Base-by-base conservation (phyloP, 2,888 invertebrate species). In the Drosophila anceps region DNA sequence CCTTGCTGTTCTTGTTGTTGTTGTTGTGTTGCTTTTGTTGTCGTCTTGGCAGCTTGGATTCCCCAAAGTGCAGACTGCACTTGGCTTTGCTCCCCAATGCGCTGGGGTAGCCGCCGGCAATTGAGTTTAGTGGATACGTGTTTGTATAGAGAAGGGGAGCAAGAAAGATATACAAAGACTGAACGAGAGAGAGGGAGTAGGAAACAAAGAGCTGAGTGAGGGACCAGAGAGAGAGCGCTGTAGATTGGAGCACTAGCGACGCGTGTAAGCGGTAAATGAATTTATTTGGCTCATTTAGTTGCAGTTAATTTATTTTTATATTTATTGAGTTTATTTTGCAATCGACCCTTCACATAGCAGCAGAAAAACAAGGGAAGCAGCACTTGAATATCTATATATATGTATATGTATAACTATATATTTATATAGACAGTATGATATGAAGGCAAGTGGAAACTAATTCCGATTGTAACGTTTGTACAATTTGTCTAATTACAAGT, bases 251-350 rank as follows among this genome's bases (percentile, higher is more conserved):
- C 76, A 54, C 44, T 43, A 85, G 67, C 69, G 83, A 58, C 73
- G 76, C 86, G 88, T 81, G 67, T 75, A 73, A 82, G 80, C 72
- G 70, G 82, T 82, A 84, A 84, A 84, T 88, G 71, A 88, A 84
- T 85, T 88, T 82, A 90, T 90, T 90, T 90, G 72, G 70, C 82
- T 84, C 85, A 88, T 90, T 84, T 79, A 79, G 73, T 73, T 85
- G 80, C 71, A 65, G 76, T 76, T 88, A 80, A 86, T 82, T 88
- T 90, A 73, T 81, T 84, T 90, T 88, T 82, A 82, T 82, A 83
- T 76, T 82, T 82, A 85, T 84, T 72, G 81, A 85, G 86, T 88
- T 90, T 90, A 67, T 66, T 81, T 57, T 66, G 58, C 41, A 48
- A 59, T 48, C 44, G 24, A 37, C 68, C 41, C 60, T 29, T 43